Percentiles rank a stretch among this genome's conserved stretches.
These are phyloP conservation scores for Tachystola acroxantha DNA, from an alignment of 2,888 invertebrate species.

Conservation along the genomic window DNA sequence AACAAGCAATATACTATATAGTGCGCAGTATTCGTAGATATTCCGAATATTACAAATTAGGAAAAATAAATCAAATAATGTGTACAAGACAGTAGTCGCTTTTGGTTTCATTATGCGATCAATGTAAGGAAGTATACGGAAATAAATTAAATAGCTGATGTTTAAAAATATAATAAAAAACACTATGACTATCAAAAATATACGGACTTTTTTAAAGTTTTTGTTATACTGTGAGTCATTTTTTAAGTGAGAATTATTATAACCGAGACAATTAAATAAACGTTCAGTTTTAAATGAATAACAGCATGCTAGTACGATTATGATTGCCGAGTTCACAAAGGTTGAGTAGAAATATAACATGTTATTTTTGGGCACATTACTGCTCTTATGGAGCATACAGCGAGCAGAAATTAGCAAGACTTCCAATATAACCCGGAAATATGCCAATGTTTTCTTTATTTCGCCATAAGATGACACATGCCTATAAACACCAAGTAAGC, in stretches of 20 bases:
- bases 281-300: not conserved
- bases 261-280: not conserved
- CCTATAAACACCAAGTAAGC: not conserved
- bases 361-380: not conserved
- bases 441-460: not conserved
- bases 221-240: not conserved
- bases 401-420: not conserved
- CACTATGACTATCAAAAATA: not conserved
- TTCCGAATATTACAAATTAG: slow-evolving; percentile 8
- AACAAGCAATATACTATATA: slow-evolving; percentile 21
- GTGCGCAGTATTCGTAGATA: slow-evolving; percentile 11
- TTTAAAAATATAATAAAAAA: not conserved
- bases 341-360: not conserved
- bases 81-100: too few relatives aligned
- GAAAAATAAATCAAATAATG: slow-evolving; percentile 1
- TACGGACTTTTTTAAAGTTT: not conserved
- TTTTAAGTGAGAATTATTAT: not conserved
- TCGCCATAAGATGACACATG: not conserved
- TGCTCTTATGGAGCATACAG: not conserved
- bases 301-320: not conserved
- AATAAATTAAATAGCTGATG: not conserved
- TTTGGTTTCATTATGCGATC: too few relatives aligned
- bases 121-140: slow-evolving; percentile 5
- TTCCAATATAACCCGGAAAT: not conserved
- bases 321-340: not conserved